Conservation (phyloP, 1,140 invertebrate genomes). For the Stegodyphus dumicola region DNA sequence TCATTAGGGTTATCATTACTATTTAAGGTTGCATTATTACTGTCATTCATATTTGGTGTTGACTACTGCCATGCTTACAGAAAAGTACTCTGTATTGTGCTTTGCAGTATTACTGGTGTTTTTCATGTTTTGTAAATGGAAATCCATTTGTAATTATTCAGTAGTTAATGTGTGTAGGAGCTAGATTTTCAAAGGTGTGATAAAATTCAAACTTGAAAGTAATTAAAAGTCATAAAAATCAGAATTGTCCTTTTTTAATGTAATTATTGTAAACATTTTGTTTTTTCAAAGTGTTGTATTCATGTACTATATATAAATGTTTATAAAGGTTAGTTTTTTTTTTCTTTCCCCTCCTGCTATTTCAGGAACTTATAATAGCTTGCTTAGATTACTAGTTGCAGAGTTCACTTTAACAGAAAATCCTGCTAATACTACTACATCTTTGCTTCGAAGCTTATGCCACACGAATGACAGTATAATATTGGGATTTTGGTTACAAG, state of each 20-base stretch:
- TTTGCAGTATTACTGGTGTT: too few species aligned
- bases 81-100: too few species aligned
- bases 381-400: conserved; percentile 93
- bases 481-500: conserved; percentile 87
- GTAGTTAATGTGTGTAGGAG: too few species aligned
- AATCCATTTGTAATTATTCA: too few species aligned
- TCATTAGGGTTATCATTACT: too few species aligned
- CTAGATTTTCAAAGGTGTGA: too few species aligned
- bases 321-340: background rate
- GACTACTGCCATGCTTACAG: too few species aligned
- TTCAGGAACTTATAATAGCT: conserved; percentile 81
- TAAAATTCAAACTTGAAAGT: too few species aligned
- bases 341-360: conserved; percentile 9
- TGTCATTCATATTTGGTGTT: too few species aligned
- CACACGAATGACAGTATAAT: conserved; percentile 89
- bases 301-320: background rate
- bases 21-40: too few species aligned
- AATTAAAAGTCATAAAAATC: background rate
- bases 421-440: conserved; percentile 93
- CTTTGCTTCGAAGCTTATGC: conserved; percentile 85
- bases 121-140: too few species aligned
- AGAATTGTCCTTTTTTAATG: background rate
- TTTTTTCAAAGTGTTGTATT: conserved; percentile 29
- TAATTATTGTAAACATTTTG: background rate
- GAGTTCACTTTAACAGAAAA: conserved; percentile 97